phyloP scores from a whole-genome alignment of 2,888 invertebrate species.

The Caradrina clavipalpis region DNA sequence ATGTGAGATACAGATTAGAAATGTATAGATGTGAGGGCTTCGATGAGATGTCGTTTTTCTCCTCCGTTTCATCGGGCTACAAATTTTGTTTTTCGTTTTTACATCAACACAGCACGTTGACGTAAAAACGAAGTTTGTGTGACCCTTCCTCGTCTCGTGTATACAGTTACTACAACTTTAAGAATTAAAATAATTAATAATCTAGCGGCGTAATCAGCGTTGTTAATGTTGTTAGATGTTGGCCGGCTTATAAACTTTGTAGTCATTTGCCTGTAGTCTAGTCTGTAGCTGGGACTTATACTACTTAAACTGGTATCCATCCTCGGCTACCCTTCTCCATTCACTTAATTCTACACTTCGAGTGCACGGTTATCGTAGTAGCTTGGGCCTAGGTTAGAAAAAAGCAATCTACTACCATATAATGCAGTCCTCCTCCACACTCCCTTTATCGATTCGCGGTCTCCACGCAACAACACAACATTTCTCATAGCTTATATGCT shows the following conservation, averaged over 20 bases:
- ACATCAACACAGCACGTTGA: too few species aligned
- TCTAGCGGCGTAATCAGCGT: not conserved
- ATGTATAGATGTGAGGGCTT: not conserved
- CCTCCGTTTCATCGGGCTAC: not conserved
- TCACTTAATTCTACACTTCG: not conserved
- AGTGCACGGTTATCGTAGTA: too few species aligned
- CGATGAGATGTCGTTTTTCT: not conserved
- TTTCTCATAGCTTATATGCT: constrained; percentile 16
- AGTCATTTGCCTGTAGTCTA: not conserved
- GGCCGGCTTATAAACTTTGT: not conserved
- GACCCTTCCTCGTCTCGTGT: not conserved
- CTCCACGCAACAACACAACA: not conserved
- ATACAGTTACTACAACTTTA: not conserved
- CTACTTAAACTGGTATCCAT: not conserved
- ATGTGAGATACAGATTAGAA: not conserved
- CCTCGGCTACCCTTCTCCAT: not conserved
- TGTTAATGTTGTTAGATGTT: not conserved
- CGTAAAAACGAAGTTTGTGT: too few species aligned
- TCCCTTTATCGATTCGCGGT: not conserved
- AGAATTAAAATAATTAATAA: too few species aligned
- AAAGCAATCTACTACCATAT: too few species aligned
- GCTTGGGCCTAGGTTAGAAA: too few species aligned
- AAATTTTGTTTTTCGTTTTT: not conserved
- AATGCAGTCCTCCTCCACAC: not conserved
- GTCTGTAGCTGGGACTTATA: not conserved